Percentiles rank a stretch among this genome's conserved stretches.
phyloP scores from a whole-genome alignment of 2,113 vertebrate genomes.

The Colinus virginianus region DNA sequence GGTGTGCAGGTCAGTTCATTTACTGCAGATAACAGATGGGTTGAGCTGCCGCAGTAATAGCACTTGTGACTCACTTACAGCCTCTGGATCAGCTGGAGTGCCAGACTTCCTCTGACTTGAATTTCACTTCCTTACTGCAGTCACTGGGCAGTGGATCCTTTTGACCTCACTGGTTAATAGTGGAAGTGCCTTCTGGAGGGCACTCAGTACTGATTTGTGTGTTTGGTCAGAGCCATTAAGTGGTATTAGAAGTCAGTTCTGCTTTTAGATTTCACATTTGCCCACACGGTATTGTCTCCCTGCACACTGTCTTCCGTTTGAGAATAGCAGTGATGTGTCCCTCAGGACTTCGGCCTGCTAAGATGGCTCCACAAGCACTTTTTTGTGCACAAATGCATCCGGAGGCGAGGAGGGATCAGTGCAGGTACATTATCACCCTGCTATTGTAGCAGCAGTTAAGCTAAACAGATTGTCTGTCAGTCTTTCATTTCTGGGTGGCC shows the following conservation, averaged over 20 bases:
- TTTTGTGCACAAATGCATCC: background rate
- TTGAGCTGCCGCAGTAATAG: background rate
- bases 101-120: background rate
- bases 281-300: background rate
- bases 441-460: background rate
- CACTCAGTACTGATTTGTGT: background rate
- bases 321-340: background rate
- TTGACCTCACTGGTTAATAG: background rate
- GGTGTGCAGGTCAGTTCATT: background rate
- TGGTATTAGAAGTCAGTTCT: background rate
- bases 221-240: background rate
- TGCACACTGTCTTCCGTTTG: background rate
- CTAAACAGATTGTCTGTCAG: background rate
- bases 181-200: slow-evolving; percentile 11
- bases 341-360: background rate
- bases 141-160: background rate
- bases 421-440: background rate
- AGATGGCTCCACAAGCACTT: background rate
- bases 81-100: background rate
- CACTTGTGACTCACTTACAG: background rate
- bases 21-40: background rate
- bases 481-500: background rate
- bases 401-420: background rate
- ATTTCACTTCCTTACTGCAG: slow-evolving; percentile 15
- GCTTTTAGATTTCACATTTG: background rate